phyloP scores from a whole-genome alignment of 1,140 invertebrate genomes.

The Zaprionus tsacasi region DNA sequence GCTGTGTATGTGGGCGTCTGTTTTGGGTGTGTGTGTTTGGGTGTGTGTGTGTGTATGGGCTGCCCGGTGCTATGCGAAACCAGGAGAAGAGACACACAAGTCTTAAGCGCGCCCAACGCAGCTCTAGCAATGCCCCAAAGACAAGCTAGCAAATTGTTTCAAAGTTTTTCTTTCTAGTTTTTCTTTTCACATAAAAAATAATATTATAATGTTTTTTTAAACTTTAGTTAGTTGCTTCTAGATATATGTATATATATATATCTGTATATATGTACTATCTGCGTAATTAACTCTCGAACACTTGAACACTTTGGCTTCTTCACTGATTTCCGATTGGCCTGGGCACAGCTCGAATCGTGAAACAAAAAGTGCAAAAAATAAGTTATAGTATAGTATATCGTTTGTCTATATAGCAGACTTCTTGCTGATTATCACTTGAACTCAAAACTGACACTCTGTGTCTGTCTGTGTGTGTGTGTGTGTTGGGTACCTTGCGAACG shows the following conservation, averaged over 20 bases:
- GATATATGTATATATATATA: background rate
- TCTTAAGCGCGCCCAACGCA: constrained; percentile 41
- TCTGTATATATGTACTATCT: background rate
- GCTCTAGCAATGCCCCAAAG: constrained; percentile 16
- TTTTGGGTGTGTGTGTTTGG: constrained; percentile 3
- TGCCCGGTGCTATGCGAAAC: constrained; percentile 51
- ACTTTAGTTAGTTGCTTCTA: background rate
- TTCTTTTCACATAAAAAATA: too few species aligned
- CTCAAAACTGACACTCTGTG: constrained; percentile 2
- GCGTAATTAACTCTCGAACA: background rate
- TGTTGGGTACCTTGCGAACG: constrained; percentile 76
- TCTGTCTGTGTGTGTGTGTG: background rate
- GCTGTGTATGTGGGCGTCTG: constrained; percentile 8
- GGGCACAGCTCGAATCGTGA: background rate
- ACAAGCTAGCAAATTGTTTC: constrained; percentile 45
- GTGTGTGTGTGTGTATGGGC: constrained; percentile 13
- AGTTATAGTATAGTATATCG: too few species aligned
- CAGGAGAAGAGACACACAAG: constrained; percentile 30
- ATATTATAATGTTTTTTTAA: background rate
- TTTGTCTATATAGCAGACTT: background rate
- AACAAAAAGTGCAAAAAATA: constrained; percentile 11
- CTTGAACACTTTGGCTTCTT: background rate
- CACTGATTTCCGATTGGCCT: background rate
- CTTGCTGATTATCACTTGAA: constrained; percentile 17
- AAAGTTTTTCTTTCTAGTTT: too few species aligned